Evolutionary conservation across 2,888 invertebrate genomes (phyloP).

Genomic region (Machimus atricapillus): DNA sequence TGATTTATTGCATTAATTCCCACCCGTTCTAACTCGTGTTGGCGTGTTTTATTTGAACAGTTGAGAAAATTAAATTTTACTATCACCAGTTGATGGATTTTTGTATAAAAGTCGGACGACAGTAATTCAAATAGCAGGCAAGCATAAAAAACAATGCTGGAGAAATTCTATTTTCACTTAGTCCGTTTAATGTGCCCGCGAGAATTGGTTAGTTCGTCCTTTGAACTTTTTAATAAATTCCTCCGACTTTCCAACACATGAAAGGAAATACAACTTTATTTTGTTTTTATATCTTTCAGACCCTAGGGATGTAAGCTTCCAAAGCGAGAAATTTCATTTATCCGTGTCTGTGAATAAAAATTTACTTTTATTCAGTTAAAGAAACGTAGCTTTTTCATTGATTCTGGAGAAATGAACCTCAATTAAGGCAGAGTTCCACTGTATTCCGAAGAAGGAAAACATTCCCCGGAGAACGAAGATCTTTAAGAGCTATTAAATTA

Average conservation of each 20-base stretch:
- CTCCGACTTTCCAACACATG: not conserved
- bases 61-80: not conserved
- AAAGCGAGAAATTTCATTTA: not conserved
- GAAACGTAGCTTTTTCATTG: not conserved
- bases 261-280: not conserved
- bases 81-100: not conserved
- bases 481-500: not conserved
- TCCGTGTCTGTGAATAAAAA: not conserved
- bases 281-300: not conserved
- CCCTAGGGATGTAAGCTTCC: not conserved
- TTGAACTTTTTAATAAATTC: not conserved
- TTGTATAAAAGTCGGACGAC: not conserved
- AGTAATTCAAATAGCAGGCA: not conserved
- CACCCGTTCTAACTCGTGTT: not conserved
- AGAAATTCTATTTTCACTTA: not conserved
- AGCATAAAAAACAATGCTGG: not conserved
- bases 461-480: not conserved
- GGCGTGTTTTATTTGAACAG: not conserved
- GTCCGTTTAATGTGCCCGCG: not conserved
- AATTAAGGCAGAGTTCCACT: not conserved
- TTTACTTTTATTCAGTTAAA: not conserved
- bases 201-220: too few relatives aligned
- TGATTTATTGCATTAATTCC: conserved; percentile 19
- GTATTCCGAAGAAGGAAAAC: not conserved
- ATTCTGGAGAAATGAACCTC: not conserved